Evolutionary conservation across 23 tunicate species (phyloP), one percentile per base, ranked within the genome.

Genomic region (Corella eumyota): DNA sequence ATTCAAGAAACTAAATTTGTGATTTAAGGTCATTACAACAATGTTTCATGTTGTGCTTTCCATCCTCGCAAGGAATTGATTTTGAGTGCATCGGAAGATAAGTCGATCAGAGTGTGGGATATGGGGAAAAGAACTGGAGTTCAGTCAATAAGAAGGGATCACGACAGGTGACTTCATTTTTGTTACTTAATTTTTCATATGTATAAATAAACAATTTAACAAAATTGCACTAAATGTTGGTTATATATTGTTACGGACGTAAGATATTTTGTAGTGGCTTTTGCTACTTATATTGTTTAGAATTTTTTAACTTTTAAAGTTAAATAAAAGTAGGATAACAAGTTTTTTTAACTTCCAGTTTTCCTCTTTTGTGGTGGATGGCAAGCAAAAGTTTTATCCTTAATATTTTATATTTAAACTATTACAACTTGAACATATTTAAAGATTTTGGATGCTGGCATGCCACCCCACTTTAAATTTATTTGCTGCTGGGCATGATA

Each of bases 401-500:
- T n/a, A n/a, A n/a, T n/a, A n/a, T n/a, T n/a, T n/a, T n/a, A n/a
- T n/a, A n/a, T n/a, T n/a, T n/a, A n/a, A n/a, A n/a, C n/a, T n/a
- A n/a, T n/a, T n/a, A n/a, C 48, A 11, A 9, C 48, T 40, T 9
- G 48, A 11, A 11, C 11, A 11, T 40, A 13, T 25, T 68, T 54
- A 3, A 54, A 88, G 98, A 50, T 83, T 78, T 60, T 92, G 98
- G 98, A 83, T 92, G 46, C 34, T 92, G 62, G 54, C 86, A 11
- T 82, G 92, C 72, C 98, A 92, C 56, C 98, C 98, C 20, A 70
- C 93, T 34, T 61, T 92, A 32, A 92, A 92, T 48, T 51, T 92
- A 45, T 92, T 92, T 67, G 98, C 98, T 37, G 98, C 98, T 36
- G 98, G 98, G 13, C 98, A 92, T 36, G 98, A 92, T 60, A 56